Conservation (phyloP, 2,888 invertebrate species). For the Acanthosepion esculentum region DNA sequence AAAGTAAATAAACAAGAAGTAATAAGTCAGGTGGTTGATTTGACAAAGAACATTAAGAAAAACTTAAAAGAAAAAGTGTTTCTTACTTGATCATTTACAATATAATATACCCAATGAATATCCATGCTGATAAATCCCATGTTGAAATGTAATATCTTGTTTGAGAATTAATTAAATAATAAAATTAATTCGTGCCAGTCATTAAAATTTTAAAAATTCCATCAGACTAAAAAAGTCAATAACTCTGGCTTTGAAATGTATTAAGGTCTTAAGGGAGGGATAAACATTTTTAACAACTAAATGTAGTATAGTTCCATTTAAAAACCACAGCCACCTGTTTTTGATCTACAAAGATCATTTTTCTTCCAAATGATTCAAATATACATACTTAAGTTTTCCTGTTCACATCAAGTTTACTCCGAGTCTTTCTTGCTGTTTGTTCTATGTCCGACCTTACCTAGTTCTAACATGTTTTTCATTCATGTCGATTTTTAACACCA, state of each 20-base stretch:
- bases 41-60: not conserved
- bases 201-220: too few species aligned
- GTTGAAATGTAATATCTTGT: not conserved
- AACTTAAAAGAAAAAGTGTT: not conserved
- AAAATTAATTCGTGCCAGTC: not conserved
- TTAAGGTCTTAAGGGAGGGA: too few species aligned
- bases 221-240: too few species aligned
- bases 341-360: not conserved
- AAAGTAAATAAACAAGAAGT: not conserved
- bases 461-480: not conserved
- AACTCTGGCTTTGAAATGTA: too few species aligned
- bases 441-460: not conserved
- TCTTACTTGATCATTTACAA: not conserved
- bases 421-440: not conserved
- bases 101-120: not conserved
- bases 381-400: not conserved
- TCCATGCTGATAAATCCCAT: slow-evolving; percentile 33
- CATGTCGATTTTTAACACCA: not conserved
- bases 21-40: not conserved
- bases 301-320: not conserved
- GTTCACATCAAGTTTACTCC: slow-evolving; percentile 3
- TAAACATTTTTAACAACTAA: too few species aligned
- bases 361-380: not conserved
- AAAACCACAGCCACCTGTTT: not conserved
- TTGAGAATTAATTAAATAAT: not conserved